A percentile compares a stretch with the other conserved stretches of the same genome.
Evolutionary conservation across 2,888 invertebrate species (phyloP).

Genomic region (Leucophenga maculata): DNA sequence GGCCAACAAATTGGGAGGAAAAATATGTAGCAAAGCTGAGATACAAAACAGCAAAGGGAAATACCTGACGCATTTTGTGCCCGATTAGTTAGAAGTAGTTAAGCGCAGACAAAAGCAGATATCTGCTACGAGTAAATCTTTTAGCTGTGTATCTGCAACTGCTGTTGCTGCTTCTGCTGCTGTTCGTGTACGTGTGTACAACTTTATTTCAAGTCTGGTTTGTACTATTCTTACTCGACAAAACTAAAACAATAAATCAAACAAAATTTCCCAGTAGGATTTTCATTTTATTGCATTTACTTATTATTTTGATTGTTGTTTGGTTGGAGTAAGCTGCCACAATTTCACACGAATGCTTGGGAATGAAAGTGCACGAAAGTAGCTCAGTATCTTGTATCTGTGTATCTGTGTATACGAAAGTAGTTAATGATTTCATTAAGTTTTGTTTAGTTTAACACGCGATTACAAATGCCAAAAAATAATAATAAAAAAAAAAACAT

Average conservation of each 20-base stretch:
- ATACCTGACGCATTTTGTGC: conserved; percentile 13
- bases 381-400: neutral
- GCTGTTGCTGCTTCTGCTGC: too few relatives aligned
- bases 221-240: neutral
- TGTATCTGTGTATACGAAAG: too few relatives aligned
- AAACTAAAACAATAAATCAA: conserved; percentile 58
- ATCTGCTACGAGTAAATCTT: too few relatives aligned
- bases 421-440: conserved; percentile 40
- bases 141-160: neutral
- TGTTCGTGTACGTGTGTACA: neutral
- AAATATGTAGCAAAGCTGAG: neutral
- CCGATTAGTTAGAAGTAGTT: neutral
- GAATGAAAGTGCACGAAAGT: too few relatives aligned
- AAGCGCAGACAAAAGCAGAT: neutral
- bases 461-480: too few relatives aligned
- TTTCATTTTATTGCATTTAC: conserved; percentile 65
- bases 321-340: conserved; percentile 19
- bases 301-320: conserved; percentile 59
- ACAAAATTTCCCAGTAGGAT: conserved; percentile 65
- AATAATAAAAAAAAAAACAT: too few relatives aligned
- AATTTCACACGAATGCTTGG: too few relatives aligned
- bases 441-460: conserved; percentile 13
- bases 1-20: neutral
- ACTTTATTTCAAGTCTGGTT: neutral
- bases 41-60: neutral